These are phyloP conservation scores for Ophion ventricosus DNA, from an alignment of 2,888 invertebrate species.

Conservation along the genomic window DNA sequence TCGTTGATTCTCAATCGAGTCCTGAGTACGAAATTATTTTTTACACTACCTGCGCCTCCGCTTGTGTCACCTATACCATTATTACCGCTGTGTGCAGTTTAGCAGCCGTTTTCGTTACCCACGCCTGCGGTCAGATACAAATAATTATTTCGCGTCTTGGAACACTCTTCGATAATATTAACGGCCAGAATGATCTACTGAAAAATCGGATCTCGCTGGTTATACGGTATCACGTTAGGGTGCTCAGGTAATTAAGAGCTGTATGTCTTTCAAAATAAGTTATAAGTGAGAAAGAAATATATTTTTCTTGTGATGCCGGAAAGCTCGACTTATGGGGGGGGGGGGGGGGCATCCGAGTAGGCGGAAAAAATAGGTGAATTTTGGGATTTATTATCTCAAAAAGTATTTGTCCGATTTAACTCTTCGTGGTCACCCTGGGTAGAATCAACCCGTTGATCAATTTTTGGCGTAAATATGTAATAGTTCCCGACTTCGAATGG, in stretches of 20 bases:
- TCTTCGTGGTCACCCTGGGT: no score
- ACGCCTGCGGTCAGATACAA: slow-evolving; percentile 70
- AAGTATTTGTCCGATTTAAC: no score
- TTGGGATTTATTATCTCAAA: no score
- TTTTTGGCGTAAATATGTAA: no score
- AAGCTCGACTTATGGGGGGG: background rate
- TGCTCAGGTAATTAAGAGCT: slow-evolving; percentile 69
- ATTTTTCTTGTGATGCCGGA: background rate
- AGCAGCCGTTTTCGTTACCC: slow-evolving; percentile 70
- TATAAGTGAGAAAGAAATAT: no score
- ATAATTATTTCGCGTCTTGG: slow-evolving; percentile 65
- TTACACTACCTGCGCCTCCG: slow-evolving; percentile 63
- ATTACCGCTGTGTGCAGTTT: slow-evolving; percentile 68
- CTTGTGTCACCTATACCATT: slow-evolving; percentile 62
- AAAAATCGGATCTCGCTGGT: slow-evolving; percentile 64
- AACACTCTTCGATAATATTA: slow-evolving; percentile 47
- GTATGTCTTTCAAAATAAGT: background rate
- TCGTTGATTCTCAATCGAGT: slow-evolving; percentile 63
- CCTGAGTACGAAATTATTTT: slow-evolving; percentile 73
- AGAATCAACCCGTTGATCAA: no score
- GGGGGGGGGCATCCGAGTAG: no score
- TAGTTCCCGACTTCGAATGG: no score
- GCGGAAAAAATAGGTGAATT: no score
- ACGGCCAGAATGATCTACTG: slow-evolving; percentile 15
- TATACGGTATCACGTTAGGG: slow-evolving; percentile 66